Evolutionary conservation across 2,888 invertebrate genomes (phyloP).

Genomic region (Apodemia duryi): DNA sequence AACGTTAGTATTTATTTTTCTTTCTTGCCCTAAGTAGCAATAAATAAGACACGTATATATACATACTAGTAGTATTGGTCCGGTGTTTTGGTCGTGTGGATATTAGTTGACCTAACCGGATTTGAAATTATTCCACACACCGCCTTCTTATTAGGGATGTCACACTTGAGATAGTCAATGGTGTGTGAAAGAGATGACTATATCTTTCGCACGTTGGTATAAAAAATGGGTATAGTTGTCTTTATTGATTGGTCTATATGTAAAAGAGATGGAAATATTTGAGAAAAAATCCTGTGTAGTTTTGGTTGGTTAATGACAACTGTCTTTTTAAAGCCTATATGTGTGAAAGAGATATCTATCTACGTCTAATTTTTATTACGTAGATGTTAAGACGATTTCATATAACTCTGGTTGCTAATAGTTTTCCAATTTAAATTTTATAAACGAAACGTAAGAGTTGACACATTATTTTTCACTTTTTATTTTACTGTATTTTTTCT

Average conservation of each 20-base stretch:
- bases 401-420: no score
- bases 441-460: background rate
- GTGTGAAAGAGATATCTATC: background rate
- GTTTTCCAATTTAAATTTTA: background rate
- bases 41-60: background rate
- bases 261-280: background rate
- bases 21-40: background rate
- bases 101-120: slow-evolving; percentile 11
- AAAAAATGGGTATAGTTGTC: background rate
- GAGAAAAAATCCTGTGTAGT: no score
- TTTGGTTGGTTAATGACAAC: background rate
- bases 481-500: no score
- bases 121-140: slow-evolving; percentile 14
- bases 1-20: background rate
- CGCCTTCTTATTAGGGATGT: slow-evolving; percentile 11
- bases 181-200: background rate
- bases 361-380: background rate
- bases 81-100: slow-evolving; percentile 10
- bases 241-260: background rate
- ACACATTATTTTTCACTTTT: no score
- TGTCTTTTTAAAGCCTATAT: background rate
- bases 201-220: background rate
- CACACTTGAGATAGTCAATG: background rate
- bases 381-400: background rate
- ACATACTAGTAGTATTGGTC: background rate